A percentile compares a stretch with the other conserved stretches of the same genome.
Conservation (phyloP, 2,113 vertebrate species). For the Actenoides lindsayi region DNA sequence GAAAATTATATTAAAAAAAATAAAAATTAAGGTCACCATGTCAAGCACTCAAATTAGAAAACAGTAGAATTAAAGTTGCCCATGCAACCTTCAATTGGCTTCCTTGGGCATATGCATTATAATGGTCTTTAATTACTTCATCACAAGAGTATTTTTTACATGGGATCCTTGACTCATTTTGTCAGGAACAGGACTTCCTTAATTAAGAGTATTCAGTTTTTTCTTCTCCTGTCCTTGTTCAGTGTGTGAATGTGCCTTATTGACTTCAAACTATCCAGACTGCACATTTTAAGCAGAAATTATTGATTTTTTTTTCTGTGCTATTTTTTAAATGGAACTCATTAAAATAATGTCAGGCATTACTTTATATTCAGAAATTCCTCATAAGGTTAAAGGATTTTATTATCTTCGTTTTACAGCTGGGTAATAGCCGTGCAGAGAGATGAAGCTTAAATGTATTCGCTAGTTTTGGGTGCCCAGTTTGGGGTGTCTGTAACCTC, state of each 20-base stretch:
- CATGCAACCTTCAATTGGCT: neutral
- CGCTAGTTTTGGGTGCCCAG: neutral
- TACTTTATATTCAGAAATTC: slow-evolving; percentile 11
- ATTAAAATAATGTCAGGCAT: slow-evolving; percentile 2
- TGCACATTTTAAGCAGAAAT: neutral
- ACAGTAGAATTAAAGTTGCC: neutral
- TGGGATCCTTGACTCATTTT: neutral
- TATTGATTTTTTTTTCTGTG: slow-evolving; percentile 44
- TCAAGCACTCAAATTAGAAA: slow-evolving; percentile 28
- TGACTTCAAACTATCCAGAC: slow-evolving; percentile 21
- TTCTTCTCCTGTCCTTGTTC: neutral
- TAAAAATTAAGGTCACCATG: neutral
- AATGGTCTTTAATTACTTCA: slow-evolving; percentile 38
- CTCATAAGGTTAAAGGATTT: slow-evolving; percentile 16
- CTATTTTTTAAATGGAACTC: slow-evolving; percentile 36
- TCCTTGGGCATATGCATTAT: neutral
- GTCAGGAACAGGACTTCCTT: neutral
- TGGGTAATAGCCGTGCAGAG: neutral
- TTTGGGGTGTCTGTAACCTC: neutral
- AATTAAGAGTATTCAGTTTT: neutral
- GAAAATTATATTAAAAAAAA: neutral
- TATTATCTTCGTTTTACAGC: slow-evolving; percentile 27
- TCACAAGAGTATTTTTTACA: neutral
- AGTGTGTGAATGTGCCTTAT: neutral
- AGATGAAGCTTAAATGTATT: neutral